These are phyloP conservation scores for Lysiphlebus fabarum DNA, from an alignment of 1,140 invertebrate species.

Conservation along the genomic window DNA sequence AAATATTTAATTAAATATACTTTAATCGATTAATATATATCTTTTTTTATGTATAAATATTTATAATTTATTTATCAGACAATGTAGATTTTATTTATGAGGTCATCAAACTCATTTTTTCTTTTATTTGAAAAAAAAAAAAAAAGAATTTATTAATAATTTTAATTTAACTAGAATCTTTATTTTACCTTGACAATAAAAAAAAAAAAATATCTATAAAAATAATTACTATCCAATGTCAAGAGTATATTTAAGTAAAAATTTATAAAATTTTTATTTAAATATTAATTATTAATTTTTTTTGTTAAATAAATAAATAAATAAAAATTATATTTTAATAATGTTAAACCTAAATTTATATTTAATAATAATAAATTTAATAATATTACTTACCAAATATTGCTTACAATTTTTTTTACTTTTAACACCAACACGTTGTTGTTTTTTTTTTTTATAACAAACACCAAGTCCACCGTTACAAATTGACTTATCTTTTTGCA, in stretches of 20 bases:
- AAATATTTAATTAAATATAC: constrained; percentile 5
- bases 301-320: too few species aligned
- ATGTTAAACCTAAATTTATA: too few species aligned
- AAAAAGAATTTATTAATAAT: too few species aligned
- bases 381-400: constrained; percentile 39
- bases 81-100: too few species aligned
- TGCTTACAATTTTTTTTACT: constrained; percentile 45
- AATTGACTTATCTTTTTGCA: constrained; percentile 38
- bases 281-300: too few species aligned
- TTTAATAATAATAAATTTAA: too few species aligned
- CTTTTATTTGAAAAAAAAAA: constrained; percentile 8
- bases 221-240: background rate
- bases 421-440: constrained; percentile 38
- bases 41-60: constrained; percentile 15
- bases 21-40: constrained; percentile 20
- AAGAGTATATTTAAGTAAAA: too few species aligned
- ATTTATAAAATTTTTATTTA: too few species aligned
- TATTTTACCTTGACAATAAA: too few species aligned
- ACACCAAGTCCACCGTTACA: constrained; percentile 29
- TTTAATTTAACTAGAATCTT: too few species aligned
- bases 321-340: too few species aligned
- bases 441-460: constrained; percentile 36
- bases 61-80: constrained; percentile 21
- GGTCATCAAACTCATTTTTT: constrained; percentile 28
- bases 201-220: background rate